Percentiles rank a stretch among this genome's conserved stretches.
phyloP scores from a whole-genome alignment of 1,140 invertebrate genomes.

The Hydropsyche tenuis region DNA sequence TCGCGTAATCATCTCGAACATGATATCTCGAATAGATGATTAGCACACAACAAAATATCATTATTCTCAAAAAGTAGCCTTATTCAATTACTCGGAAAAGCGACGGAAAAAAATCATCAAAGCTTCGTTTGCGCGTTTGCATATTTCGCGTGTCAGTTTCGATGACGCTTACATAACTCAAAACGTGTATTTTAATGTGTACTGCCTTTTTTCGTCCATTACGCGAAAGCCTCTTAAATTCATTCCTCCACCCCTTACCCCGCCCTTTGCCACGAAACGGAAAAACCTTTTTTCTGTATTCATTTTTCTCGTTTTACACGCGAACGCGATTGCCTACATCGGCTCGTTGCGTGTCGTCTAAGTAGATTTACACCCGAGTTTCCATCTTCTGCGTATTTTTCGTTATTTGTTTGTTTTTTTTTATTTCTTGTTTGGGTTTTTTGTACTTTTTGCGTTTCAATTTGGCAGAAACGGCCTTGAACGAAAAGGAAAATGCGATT shows the following conservation, averaged over 20 bases:
- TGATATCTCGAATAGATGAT: too few species aligned
- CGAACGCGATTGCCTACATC: conserved; percentile 1
- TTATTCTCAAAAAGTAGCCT: too few species aligned
- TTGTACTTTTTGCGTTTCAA: conserved; percentile 2
- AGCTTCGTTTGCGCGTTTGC: neutral
- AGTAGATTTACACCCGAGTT: conserved; percentile 13
- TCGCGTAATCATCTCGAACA: too few species aligned
- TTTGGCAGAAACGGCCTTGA: neutral
- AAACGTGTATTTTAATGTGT: conserved; percentile 11
- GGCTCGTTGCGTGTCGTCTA: conserved; percentile 6
- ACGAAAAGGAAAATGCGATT: neutral
- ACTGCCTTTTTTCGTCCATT: conserved; percentile 3
- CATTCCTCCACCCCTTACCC: neutral
- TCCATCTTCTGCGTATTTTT: neutral
- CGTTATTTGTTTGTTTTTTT: neutral
- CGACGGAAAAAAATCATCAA: neutral
- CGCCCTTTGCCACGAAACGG: neutral
- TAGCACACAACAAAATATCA: too few species aligned
- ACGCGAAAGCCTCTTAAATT: conserved; percentile 14
- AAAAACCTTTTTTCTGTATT: neutral
- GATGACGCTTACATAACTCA: neutral
- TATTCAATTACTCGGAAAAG: too few species aligned
- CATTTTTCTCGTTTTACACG: conserved; percentile 17
- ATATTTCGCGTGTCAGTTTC: conserved; percentile 8
- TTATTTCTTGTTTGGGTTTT: too few species aligned